These are phyloP conservation scores for Phycodurus eques DNA, from an alignment of 2,113 vertebrate genomes.

Conservation along the genomic window DNA sequence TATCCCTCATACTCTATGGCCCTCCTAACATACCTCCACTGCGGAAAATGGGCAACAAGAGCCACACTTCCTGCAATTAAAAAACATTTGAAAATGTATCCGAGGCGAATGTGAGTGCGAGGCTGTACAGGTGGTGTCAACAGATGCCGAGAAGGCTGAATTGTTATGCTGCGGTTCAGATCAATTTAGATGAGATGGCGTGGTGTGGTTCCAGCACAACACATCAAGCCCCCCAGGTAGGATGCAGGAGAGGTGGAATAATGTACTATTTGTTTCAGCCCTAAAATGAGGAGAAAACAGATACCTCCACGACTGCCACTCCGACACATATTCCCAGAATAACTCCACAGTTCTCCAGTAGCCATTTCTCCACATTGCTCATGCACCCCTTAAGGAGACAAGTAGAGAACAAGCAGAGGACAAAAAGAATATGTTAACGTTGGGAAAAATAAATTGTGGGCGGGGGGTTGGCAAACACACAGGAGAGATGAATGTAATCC, in stretches of 20 bases:
- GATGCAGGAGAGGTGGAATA: neutral
- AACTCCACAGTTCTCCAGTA: conserved; percentile 82
- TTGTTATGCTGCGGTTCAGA: no score
- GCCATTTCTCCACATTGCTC: conserved; percentile 80
- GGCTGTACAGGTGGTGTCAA: neutral
- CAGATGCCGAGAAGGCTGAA: neutral
- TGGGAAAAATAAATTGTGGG: no score
- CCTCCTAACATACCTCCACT: neutral
- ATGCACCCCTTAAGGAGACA: conserved; percentile 79
- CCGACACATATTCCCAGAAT: conserved; percentile 86
- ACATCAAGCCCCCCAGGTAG: neutral
- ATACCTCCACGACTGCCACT: conserved; percentile 86
- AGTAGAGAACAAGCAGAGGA: conserved; percentile 6
- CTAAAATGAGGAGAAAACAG: conserved; percentile 10
- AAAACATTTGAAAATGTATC: neutral
- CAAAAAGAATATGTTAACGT: conserved; percentile 7
- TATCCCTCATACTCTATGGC: no score
- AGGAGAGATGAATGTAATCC: conserved; percentile 41
- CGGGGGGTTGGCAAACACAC: neutral
- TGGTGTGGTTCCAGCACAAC: neutral
- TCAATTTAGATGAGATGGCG: neutral
- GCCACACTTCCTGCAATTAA: neutral
- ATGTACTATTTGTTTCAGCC: neutral
- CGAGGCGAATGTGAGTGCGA: neutral
- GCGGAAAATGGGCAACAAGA: neutral